Conservation (phyloP, 2,113 vertebrate species). For the Ovibos moschatus region DNA sequence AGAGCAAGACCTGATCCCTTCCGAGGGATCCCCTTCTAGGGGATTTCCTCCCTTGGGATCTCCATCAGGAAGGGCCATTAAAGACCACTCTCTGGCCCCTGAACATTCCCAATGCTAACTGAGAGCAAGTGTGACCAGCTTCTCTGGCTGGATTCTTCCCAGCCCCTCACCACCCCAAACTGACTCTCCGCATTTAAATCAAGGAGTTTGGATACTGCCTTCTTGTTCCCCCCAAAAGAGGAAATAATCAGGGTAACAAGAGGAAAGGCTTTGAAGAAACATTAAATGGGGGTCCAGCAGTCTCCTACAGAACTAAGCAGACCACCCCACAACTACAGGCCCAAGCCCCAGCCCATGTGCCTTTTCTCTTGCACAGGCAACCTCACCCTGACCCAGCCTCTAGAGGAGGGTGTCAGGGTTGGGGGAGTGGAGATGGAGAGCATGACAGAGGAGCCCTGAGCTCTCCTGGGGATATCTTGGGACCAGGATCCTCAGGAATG, state of each 20-base stretch:
- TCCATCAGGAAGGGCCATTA: neutral
- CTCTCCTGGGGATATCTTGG: neutral
- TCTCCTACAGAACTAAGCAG: neutral
- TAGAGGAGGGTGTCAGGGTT: neutral
- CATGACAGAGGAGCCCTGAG: neutral
- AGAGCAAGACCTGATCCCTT: neutral
- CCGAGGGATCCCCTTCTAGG: neutral
- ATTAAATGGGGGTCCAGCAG: neutral
- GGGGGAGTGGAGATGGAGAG: neutral
- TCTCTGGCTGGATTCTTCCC: neutral
- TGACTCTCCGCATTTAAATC: neutral
- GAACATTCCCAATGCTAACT: neutral
- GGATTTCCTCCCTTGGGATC: neutral
- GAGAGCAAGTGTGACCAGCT: neutral
- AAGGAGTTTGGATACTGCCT: neutral
- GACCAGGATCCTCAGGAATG: fast-evolving
- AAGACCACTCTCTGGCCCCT: no score
- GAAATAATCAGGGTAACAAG: neutral
- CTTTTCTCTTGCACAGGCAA: neutral
- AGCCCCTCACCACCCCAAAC: neutral
- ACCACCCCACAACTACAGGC: neutral
- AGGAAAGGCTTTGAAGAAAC: neutral
- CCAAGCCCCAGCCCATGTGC: neutral
- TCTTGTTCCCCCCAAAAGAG: neutral
- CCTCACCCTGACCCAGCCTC: neutral